Conservation (phyloP, 2,113 vertebrate species). For the Macrotis lagotis region DNA sequence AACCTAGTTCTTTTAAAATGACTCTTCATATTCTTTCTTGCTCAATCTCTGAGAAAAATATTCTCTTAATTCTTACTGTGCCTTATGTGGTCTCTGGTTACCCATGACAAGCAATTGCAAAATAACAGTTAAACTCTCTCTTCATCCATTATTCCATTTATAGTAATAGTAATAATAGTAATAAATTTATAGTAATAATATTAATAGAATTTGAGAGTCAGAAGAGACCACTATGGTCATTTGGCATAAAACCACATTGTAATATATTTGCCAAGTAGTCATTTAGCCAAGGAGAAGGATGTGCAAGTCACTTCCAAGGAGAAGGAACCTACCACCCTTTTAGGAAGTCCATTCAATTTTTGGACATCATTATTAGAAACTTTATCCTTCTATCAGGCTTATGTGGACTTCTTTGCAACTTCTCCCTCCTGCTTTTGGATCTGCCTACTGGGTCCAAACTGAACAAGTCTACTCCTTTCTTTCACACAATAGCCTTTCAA, state of each 20-base stretch:
- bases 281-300: background rate
- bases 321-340: background rate
- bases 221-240: background rate
- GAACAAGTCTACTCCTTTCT: background rate
- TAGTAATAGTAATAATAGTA: no score
- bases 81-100: no score
- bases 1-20: no score
- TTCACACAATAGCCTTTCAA: background rate
- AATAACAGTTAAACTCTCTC: no score
- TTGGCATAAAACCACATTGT: background rate
- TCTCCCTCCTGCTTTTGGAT: background rate
- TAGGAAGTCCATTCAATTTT: background rate
- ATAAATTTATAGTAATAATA: no score
- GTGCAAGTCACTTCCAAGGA: background rate
- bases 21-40: no score
- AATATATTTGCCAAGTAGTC: background rate
- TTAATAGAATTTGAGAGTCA: background rate
- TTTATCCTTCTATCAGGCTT: background rate
- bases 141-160: no score
- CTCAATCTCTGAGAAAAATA: no score
- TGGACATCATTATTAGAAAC: background rate
- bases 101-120: no score
- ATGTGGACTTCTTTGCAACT: background rate
- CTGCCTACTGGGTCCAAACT: background rate
- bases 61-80: no score